A percentile compares a stretch with the other conserved stretches of the same genome.
These are phyloP conservation scores for Bimastos eiseni DNA, from an alignment of 2,888 invertebrate genomes.

Conservation along the genomic window DNA sequence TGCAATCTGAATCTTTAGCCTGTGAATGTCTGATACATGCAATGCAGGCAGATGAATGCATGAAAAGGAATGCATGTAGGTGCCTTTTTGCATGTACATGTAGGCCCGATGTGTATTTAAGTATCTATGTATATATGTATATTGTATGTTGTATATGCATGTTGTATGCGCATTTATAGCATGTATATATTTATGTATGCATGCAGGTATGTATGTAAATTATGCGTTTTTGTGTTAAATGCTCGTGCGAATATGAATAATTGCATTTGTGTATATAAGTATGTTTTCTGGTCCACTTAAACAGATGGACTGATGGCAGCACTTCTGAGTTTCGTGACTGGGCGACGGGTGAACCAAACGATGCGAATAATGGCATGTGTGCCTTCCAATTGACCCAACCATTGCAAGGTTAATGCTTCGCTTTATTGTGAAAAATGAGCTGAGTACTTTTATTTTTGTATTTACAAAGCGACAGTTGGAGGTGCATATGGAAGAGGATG, in stretches of 20 bases:
- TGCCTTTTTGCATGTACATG: too few relatives aligned
- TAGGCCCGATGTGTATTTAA: neutral
- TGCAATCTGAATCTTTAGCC: too few relatives aligned
- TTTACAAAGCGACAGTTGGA: too few relatives aligned
- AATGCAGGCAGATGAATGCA: too few relatives aligned
- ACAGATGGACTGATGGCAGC: neutral
- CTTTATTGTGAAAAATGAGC: too few relatives aligned
- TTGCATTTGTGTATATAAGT: neutral
- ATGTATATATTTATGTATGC: neutral
- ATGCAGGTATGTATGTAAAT: neutral
- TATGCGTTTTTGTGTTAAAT: too few relatives aligned
- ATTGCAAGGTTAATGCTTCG: neutral
- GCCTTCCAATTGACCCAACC: neutral
- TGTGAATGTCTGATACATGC: too few relatives aligned
- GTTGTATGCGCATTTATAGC: too few relatives aligned
- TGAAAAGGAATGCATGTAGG: too few relatives aligned
- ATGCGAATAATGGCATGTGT: neutral
- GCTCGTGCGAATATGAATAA: neutral
- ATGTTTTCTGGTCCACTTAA: neutral
- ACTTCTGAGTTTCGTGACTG: conserved; percentile 16
- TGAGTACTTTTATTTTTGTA: too few relatives aligned
- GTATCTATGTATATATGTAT: neutral
- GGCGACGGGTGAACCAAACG: neutral
- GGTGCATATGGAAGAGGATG: too few relatives aligned
- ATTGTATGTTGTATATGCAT: too few relatives aligned